A percentile compares a stretch with the other conserved stretches of the same genome.
phyloP scores from a whole-genome alignment of 2,888 invertebrate genomes.

The Andricus quercusramuli region DNA sequence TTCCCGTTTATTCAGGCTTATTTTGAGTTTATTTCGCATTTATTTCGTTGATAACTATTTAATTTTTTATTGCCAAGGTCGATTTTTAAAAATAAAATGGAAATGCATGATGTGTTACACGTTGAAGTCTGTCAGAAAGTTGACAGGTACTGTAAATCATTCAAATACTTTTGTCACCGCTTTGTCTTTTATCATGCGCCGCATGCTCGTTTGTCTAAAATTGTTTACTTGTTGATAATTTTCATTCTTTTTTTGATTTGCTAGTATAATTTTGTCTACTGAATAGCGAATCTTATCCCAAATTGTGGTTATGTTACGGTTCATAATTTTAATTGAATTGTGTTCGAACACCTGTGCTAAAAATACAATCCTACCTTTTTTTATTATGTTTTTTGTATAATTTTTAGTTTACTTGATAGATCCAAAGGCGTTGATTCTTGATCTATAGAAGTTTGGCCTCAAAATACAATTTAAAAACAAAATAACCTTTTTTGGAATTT shows the following conservation, averaged over 20 bases:
- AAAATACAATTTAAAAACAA: neutral
- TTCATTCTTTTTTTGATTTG: constrained; percentile 1
- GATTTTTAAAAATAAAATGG: constrained; percentile 9
- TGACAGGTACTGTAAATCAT: constrained; percentile 64
- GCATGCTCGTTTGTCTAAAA: neutral
- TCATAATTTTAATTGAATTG: neutral
- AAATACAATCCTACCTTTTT: neutral
- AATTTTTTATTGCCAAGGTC: neutral
- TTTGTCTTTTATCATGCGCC: constrained; percentile 2
- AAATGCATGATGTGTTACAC: constrained; percentile 61
- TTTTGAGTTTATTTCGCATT: constrained; percentile 9
- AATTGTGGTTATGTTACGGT: neutral
- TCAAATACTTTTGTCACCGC: constrained; percentile 4
- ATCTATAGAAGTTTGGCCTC: neutral
- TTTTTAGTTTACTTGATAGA: neutral
- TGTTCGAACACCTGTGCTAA: neutral
- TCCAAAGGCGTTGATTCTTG: neutral
- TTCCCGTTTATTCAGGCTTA: neutral
- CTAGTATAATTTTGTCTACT: neutral
- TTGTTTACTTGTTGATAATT: constrained; percentile 27
- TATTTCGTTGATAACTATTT: neutral
- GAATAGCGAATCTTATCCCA: neutral
- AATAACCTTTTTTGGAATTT: neutral
- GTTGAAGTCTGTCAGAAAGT: constrained; percentile 73
- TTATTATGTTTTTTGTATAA: constrained; percentile 8